These are phyloP conservation scores for Gallirallus australis DNA, from an alignment of 2,797 vertebrate species.

Conservation along the genomic window DNA sequence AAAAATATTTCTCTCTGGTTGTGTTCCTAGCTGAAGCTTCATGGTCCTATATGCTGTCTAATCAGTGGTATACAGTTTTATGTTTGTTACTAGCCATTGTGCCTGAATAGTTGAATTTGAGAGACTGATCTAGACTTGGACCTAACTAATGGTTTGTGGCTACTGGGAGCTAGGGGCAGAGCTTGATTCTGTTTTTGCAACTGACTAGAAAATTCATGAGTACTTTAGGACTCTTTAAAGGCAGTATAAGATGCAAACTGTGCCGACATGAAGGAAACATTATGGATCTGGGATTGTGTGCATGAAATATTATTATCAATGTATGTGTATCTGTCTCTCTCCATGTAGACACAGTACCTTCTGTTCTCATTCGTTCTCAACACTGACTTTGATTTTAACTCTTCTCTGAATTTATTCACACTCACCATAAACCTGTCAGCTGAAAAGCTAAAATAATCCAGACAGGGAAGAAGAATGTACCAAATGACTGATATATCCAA, in stretches of 20 bases:
- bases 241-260: background rate
- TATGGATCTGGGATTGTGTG: background rate
- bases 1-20: background rate
- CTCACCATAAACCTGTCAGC: background rate
- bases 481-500: conserved; percentile 58
- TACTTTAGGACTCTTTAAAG: background rate
- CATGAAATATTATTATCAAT: background rate
- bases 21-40: background rate
- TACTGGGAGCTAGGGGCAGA: background rate
- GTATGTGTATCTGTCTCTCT: background rate
- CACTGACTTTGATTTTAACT: background rate
- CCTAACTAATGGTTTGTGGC: background rate
- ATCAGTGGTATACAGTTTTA: background rate
- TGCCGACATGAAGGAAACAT: background rate
- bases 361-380: background rate
- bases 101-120: background rate
- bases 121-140: background rate
- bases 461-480: conserved; percentile 13
- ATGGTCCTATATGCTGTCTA: background rate
- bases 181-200: background rate
- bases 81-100: background rate
- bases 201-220: background rate
- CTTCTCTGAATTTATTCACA: conserved; percentile 26
- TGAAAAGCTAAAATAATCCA: conserved; percentile 8
- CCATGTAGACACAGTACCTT: background rate